These are phyloP conservation scores for Spodoptera exigua DNA, from an alignment of 2,888 invertebrate genomes.

Conservation along the genomic window DNA sequence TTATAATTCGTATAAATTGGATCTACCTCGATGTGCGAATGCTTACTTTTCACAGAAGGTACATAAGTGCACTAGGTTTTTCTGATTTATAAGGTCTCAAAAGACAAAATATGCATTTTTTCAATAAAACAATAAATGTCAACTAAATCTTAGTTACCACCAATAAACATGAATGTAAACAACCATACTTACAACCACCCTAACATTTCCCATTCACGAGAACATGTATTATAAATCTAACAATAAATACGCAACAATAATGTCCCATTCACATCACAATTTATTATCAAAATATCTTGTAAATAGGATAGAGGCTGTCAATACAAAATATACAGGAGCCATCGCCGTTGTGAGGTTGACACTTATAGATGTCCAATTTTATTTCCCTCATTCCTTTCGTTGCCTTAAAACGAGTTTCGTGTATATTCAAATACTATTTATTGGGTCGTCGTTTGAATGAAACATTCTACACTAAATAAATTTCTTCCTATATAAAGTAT, in stretches of 20 bases:
- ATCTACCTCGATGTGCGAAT: too few species aligned
- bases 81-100: too few species aligned
- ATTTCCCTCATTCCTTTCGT: conserved; percentile 26
- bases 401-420: conserved; percentile 37
- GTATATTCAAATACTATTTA: conserved; percentile 40
- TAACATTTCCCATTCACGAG: conserved; percentile 3
- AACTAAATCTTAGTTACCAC: too few species aligned
- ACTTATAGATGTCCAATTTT: conserved; percentile 49
- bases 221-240: conserved; percentile 3
- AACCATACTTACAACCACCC: not conserved
- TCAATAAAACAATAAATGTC: too few species aligned
- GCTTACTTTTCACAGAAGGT: too few species aligned
- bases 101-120: too few species aligned
- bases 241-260: conserved; percentile 15
- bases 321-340: conserved; percentile 27
- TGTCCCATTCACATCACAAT: conserved; percentile 8
- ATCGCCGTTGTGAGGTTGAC: conserved; percentile 35
- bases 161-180: too few species aligned
- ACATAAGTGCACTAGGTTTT: too few species aligned
- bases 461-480: conserved; percentile 18
- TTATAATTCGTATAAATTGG: too few species aligned
- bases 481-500: conserved; percentile 6
- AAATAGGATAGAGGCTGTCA: conserved; percentile 21
- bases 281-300: conserved; percentile 22
- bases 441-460: conserved; percentile 6